phyloP scores from a whole-genome alignment of 2,888 invertebrate genomes.

The Melieria crassipennis region DNA sequence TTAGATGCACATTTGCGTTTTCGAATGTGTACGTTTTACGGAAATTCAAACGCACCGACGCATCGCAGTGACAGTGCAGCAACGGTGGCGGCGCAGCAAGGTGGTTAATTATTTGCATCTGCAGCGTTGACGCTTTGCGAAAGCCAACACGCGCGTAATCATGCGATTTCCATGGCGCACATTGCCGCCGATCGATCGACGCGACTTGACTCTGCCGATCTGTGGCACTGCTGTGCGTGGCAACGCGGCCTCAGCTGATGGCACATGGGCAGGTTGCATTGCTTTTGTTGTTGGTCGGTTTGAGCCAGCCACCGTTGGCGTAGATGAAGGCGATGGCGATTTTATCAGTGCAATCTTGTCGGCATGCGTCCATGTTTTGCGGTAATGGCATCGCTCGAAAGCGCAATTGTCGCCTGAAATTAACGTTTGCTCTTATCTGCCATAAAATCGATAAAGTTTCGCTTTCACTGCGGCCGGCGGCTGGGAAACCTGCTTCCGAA shows the following conservation, averaged over 20 bases:
- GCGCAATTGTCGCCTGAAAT: slow-evolving; percentile 29
- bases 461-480: neutral
- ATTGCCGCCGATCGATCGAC: too few relatives aligned
- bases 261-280: neutral
- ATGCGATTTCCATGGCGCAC: too few relatives aligned
- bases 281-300: slow-evolving; percentile 4
- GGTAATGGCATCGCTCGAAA: slow-evolving; percentile 42
- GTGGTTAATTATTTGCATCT: too few relatives aligned
- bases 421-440: slow-evolving; percentile 15
- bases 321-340: slow-evolving; percentile 30
- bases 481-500: neutral
- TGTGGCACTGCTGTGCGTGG: neutral
- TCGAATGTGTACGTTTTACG: neutral
- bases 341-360: slow-evolving; percentile 48
- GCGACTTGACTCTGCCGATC: neutral
- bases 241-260: too few relatives aligned
- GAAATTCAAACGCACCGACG: neutral
- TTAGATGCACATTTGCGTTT: too few relatives aligned
- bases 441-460: slow-evolving; percentile 23
- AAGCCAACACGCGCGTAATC: too few relatives aligned
- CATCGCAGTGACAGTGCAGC: slow-evolving; percentile 8
- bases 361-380: slow-evolving; percentile 38
- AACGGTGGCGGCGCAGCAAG: neutral
- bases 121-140: neutral
- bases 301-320: slow-evolving; percentile 10